phyloP scores from a whole-genome alignment of 2,888 invertebrate species.

The Marasmarcha lunaedactyla region DNA sequence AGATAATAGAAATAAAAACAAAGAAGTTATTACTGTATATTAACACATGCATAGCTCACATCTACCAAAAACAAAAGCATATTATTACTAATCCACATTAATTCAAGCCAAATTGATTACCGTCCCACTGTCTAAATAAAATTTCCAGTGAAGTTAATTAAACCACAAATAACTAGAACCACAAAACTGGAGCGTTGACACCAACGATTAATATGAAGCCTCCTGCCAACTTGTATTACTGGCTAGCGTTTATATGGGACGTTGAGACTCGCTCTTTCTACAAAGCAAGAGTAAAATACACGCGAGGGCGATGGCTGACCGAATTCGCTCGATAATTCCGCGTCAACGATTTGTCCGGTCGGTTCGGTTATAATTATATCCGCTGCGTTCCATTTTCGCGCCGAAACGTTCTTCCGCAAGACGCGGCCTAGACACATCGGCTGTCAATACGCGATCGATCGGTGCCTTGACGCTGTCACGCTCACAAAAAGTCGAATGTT shows the following conservation, averaged over 20 bases:
- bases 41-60: no score
- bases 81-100: no score
- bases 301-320: slow-evolving; percentile 30
- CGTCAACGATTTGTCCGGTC: slow-evolving; percentile 50
- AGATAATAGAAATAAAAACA: no score
- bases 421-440: slow-evolving; percentile 5
- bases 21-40: no score
- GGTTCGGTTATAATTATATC: slow-evolving; percentile 62
- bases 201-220: slow-evolving; percentile 2
- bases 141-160: no score
- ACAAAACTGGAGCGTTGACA: slow-evolving; percentile 1
- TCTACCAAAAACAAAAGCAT: no score
- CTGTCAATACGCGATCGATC: slow-evolving; percentile 34
- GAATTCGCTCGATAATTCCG: slow-evolving; percentile 47
- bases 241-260: slow-evolving; percentile 6
- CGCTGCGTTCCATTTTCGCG: slow-evolving; percentile 63
- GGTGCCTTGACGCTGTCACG: no score
- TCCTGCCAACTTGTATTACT: slow-evolving; percentile 5
- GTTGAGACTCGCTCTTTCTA: background rate
- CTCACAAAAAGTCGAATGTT: no score
- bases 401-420: slow-evolving; percentile 51
- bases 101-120: no score
- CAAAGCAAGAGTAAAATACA: background rate
- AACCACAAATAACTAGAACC: no score
- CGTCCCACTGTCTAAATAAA: no score